phyloP scores from a whole-genome alignment of 2,797 vertebrate species.

The Erpetoichthys calabaricus region DNA sequence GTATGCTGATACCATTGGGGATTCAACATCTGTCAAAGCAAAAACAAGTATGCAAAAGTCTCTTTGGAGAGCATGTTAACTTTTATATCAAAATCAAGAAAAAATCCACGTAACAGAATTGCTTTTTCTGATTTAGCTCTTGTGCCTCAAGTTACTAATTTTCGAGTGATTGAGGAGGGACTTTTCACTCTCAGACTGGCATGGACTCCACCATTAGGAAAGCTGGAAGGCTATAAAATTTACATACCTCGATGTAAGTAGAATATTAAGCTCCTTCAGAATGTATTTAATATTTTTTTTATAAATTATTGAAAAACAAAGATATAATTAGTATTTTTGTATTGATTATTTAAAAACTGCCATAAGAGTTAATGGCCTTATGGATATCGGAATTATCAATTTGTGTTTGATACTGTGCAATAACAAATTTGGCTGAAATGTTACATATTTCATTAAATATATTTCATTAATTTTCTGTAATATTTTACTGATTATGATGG shows the following conservation, averaged over 20 bases:
- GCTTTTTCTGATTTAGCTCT: constrained; percentile 37
- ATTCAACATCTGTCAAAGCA: constrained; percentile 34
- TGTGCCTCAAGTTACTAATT: constrained; percentile 65
- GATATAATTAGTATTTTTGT: no score
- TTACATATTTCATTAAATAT: no score
- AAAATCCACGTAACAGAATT: not conserved
- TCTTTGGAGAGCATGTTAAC: not conserved
- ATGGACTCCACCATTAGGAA: constrained; percentile 61
- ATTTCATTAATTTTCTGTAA: not conserved
- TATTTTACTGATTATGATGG: not conserved
- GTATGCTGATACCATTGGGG: constrained; percentile 50
- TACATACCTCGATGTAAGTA: constrained; percentile 66
- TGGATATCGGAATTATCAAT: no score
- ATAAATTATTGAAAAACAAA: not conserved
- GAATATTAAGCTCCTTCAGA: not conserved
- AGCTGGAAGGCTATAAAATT: constrained; percentile 63
- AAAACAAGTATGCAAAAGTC: constrained; percentile 56
- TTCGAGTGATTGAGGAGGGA: constrained; percentile 68
- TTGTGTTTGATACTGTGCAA: no score
- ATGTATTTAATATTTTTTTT: not conserved
- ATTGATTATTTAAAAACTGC: no score
- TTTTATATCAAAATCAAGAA: not conserved
- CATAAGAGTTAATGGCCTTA: no score
- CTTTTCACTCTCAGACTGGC: constrained; percentile 61
- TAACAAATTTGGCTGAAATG: no score